These are phyloP conservation scores for Scaptomyza hsui DNA, from an alignment of 1,140 invertebrate genomes.

Conservation along the genomic window DNA sequence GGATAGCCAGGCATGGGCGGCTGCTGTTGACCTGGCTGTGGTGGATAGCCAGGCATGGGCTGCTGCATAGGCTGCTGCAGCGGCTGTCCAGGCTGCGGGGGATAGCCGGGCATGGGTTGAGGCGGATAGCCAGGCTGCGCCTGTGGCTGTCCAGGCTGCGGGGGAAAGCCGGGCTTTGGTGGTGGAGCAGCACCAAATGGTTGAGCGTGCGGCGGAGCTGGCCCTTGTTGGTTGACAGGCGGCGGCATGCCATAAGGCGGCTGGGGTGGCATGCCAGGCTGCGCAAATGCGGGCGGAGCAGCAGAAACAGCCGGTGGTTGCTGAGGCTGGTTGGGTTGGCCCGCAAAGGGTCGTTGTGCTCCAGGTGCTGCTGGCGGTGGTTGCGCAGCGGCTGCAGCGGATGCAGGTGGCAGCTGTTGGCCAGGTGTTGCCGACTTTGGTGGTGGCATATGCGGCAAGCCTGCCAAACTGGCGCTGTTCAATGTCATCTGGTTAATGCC, in stretches of 20 bases:
- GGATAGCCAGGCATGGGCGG: slow-evolving; percentile 38
- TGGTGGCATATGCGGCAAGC: slow-evolving; percentile 74
- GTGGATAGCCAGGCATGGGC: slow-evolving; percentile 60
- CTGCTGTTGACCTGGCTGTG: slow-evolving; percentile 59
- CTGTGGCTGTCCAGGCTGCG: slow-evolving; percentile 70
- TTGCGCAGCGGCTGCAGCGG: not conserved
- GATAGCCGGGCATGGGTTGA: slow-evolving; percentile 56
- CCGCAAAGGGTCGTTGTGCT: slow-evolving; percentile 3
- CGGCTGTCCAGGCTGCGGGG: slow-evolving; percentile 60
- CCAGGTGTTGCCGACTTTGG: slow-evolving; percentile 56
- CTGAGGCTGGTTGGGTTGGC: slow-evolving; percentile 33
- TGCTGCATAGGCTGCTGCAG: slow-evolving; percentile 16
- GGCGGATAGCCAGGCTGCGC: slow-evolving; percentile 61
- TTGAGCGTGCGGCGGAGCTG: slow-evolving; percentile 39
- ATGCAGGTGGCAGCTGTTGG: slow-evolving; percentile 41
- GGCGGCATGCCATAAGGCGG: slow-evolving; percentile 13
- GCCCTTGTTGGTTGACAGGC: slow-evolving; percentile 5
- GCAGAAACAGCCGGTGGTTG: slow-evolving; percentile 13
- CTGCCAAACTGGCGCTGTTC: slow-evolving; percentile 72
- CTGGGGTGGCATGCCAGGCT: slow-evolving; percentile 29
- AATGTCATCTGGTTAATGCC: slow-evolving; percentile 76
- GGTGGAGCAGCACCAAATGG: slow-evolving; percentile 45
- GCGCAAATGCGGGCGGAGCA: slow-evolving; percentile 8
- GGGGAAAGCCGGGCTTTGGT: slow-evolving; percentile 54
- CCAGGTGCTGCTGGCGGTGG: slow-evolving; percentile 7